Percentiles rank a stretch among this genome's conserved stretches.
Evolutionary conservation across 2,888 invertebrate genomes (phyloP).

Genomic region (Euplagia quadripunctaria): DNA sequence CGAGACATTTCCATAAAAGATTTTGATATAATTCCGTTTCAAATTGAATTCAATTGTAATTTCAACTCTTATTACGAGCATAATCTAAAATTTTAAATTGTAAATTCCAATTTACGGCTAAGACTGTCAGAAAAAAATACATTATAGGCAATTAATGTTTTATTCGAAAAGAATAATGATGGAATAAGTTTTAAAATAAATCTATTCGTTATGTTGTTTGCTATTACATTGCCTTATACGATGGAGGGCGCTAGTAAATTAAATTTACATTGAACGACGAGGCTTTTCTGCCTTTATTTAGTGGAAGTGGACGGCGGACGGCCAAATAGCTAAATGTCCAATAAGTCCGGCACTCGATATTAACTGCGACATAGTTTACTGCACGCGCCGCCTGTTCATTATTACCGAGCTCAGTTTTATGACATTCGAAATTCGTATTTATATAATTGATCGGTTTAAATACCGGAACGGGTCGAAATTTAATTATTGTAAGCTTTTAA

Average conservation of each 20-base stretch:
- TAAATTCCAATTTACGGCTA: constrained; percentile 15
- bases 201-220: background rate
- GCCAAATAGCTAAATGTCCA: constrained; percentile 76
- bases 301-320: constrained; percentile 55
- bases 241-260: constrained; percentile 34
- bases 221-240: background rate
- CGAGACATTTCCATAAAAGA: constrained; percentile 77
- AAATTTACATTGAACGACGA: constrained; percentile 51
- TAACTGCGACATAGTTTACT: constrained; percentile 82
- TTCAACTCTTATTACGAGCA: constrained; percentile 6
- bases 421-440: constrained; percentile 77
- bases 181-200: background rate
- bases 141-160: background rate
- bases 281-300: constrained; percentile 53
- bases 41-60: constrained; percentile 47
- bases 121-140: background rate
- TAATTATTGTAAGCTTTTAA: constrained; percentile 63
- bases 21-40: constrained; percentile 54
- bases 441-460: constrained; percentile 80
- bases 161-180: background rate
- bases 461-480: constrained; percentile 64
- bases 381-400: constrained; percentile 82
- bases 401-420: constrained; percentile 80
- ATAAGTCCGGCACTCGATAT: constrained; percentile 79
- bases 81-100: background rate